These are phyloP conservation scores for Diadumene lineata DNA, from an alignment of 92 coral and sea anemone species.

Conservation along the genomic window DNA sequence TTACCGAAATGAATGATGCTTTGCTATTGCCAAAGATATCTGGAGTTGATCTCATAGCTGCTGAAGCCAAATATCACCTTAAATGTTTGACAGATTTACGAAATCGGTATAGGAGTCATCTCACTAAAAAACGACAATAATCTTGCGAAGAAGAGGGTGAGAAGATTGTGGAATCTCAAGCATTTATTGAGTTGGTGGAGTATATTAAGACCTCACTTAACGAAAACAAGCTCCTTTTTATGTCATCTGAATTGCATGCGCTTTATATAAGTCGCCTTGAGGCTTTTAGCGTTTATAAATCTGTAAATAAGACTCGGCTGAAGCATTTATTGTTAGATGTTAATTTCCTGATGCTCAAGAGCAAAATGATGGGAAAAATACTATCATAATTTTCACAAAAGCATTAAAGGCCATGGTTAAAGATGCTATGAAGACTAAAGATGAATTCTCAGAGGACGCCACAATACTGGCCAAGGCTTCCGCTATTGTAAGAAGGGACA, in stretches of 20 bases:
- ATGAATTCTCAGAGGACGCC: constrained; percentile 69
- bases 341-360: constrained; percentile 54
- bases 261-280: constrained; percentile 47
- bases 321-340: constrained; percentile 44
- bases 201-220: constrained; percentile 48
- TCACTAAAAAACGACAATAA: constrained; percentile 43
- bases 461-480: constrained; percentile 59
- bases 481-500: constrained; percentile 66
- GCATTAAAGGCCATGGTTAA: constrained; percentile 48
- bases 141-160: constrained; percentile 43
- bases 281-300: constrained; percentile 45
- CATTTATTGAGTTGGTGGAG: constrained; percentile 59
- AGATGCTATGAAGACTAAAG: constrained; percentile 49
- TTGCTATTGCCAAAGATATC: constrained; percentile 55
- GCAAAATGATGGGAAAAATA: constrained; percentile 50
- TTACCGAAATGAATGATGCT: constrained; percentile 51
- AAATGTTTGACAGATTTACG: constrained; percentile 66
- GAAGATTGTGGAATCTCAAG: constrained; percentile 55
- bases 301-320: constrained; percentile 55
- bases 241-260: constrained; percentile 45
- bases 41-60: constrained; percentile 72
- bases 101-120: constrained; percentile 52
- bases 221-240: constrained; percentile 34
- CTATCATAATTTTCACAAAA: constrained; percentile 50
- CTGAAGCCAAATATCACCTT: constrained; percentile 65